Percentiles rank a stretch among this genome's conserved stretches.
phyloP scores from a whole-genome alignment of 2,113 vertebrate genomes.

The Pseudopodoces humilis region DNA sequence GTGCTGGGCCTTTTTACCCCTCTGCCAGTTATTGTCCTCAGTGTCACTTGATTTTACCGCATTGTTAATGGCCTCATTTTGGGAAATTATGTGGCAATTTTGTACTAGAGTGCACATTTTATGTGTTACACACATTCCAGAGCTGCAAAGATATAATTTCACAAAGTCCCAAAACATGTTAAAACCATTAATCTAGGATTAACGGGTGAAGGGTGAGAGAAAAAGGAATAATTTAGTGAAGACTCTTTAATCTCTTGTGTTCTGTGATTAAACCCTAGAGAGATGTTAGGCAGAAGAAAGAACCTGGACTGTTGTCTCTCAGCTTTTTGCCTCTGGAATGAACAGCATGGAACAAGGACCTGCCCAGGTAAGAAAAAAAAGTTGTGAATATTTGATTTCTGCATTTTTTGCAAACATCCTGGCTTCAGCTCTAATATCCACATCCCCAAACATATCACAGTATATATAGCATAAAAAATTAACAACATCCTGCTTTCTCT shows the following conservation, averaged over 20 bases:
- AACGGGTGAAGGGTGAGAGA: background rate
- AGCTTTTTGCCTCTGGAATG: background rate
- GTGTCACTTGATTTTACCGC: background rate
- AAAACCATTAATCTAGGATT: background rate
- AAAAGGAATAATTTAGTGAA: background rate
- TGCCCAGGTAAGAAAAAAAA: background rate
- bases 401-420: background rate
- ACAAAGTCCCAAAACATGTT: background rate
- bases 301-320: background rate
- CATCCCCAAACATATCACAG: background rate
- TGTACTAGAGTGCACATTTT: background rate
- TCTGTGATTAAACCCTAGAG: background rate
- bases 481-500: background rate
- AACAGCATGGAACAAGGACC: background rate
- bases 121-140: background rate
- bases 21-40: background rate
- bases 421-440: background rate
- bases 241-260: background rate
- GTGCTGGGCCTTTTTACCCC: rapidly evolving
- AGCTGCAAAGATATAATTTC: background rate
- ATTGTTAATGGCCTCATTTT: background rate
- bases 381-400: background rate
- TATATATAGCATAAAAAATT: background rate
- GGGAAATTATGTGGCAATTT: background rate
- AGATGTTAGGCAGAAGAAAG: background rate